Base-by-base conservation (phyloP, 2,888 invertebrate genomes). In the Archaeoteleia sp. region DNA sequence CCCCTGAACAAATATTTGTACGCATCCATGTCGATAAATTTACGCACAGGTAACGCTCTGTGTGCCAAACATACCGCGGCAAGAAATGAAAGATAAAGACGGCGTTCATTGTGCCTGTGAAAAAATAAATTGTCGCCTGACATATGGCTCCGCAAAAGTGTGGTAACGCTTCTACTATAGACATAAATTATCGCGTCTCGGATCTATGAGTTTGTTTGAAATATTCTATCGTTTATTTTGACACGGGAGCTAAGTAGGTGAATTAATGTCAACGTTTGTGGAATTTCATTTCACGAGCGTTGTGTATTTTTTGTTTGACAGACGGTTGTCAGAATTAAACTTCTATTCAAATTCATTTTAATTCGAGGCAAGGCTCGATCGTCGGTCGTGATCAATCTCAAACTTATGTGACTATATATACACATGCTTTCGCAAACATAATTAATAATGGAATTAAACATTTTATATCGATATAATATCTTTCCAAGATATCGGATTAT, bases 1-100 rank as follows among this genome's bases (percentile, higher is more conserved):
- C 32, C 49, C 39, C 53, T 53, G 25, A 46, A 65, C 42, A 57
- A 61, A 65, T 43, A 57, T 57, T 65, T 65, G 45, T 55, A 40
- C 60, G 61, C 55, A 54, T 40, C 37, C 39, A 60, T 40, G 34
- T 43, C 40, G 20, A 46, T 60, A 62, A 63, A 55, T 63, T 48
- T 37, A 49, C 13, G 32, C 8, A 17, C 37, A 61, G 32, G 48
- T 39, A 20, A 20, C 5, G 5, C 20, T 20, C 5, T 5, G 20
- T 34, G 15, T 25, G 25, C 32, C 25, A 27, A 29, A 25, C 27
- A 13, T 13, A 25, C 23, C 23, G 40, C 14, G 25, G 25, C 17
- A 4, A 25, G 10, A 23, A 42, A 27, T 4, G 3, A 7, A 12
- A n/a, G n/a, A n/a, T n/a, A n/a, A 10, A 10, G 30, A 9, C 1